Base-by-base conservation (phyloP, 2,113 vertebrate genomes). In the Pollimyrus isidori region DNA sequence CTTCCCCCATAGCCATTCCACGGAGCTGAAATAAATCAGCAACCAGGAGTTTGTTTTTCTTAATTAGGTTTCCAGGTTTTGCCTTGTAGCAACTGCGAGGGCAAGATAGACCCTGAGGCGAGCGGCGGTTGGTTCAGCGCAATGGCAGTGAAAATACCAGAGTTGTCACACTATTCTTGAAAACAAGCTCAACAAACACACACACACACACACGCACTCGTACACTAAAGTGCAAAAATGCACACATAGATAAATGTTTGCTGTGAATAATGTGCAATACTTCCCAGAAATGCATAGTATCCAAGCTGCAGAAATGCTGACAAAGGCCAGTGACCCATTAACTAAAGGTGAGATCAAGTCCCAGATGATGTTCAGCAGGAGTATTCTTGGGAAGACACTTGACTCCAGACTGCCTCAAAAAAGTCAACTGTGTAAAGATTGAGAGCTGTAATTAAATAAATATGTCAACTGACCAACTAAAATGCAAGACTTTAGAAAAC, bases 31-130 rank as follows among this genome's bases (percentile, higher is more conserved):
- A 84, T 84, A 48, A 84, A 87, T 53, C n/a, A 53, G 35, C 73
- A 17, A 35, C 13, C 15, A 13, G 26, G 17, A 87, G 13, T 50
- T 26, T 30, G 26, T 87, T 53, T 53, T 17, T 53, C 26, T 87
- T 53, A 50, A 87, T 87, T 26, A 87, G 50, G 85, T 53, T 53
- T 87, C 85, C 85, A 87, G 85, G 48, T 30, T 87, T 87, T 52
- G 50, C 49, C 30, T 53, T 35, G n/a, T 56, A 87, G 50, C 49
- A 15, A 53, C 7, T 87, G 26, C 50, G 1, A 21, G 42, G 45
- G 19, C 39, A 84, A 21, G 45, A n/a, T 13, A n/a, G 39, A 23
- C 82, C 82, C 9, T 0, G 30, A 80, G 35, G 73, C 73, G 19
- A 39, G 7, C 35, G 13, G 1, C 69, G 4, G 69, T 35, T 76